These are phyloP conservation scores for Chironomus tepperi DNA, from an alignment of 1,140 invertebrate species.

Conservation along the genomic window DNA sequence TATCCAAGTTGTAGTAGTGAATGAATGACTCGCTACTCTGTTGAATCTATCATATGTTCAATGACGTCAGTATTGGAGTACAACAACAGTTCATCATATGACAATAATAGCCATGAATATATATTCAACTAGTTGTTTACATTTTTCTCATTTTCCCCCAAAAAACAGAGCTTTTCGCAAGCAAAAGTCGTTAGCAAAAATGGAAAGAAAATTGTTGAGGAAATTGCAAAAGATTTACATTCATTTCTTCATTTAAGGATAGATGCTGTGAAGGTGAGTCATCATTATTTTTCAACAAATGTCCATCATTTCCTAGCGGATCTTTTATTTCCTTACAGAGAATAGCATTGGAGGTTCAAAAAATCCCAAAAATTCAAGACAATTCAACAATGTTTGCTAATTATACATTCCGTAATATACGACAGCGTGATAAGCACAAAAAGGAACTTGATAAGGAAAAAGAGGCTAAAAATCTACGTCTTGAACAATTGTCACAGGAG, in stretches of 20 bases:
- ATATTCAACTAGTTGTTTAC: slow-evolving; percentile 12
- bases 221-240: slow-evolving; percentile 51
- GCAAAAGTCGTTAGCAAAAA: slow-evolving; percentile 44
- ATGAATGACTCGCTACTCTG: neutral
- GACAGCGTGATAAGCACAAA: neutral
- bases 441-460: neutral
- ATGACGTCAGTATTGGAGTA: neutral
- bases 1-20: neutral
- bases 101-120: neutral
- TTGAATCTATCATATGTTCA: neutral
- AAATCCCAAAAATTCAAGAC: neutral
- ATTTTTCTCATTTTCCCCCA: slow-evolving; percentile 28
- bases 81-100: neutral
- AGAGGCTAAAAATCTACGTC: neutral
- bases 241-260: slow-evolving; percentile 56
- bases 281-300: neutral
- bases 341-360: neutral
- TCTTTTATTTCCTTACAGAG: neutral
- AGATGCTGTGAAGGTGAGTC: slow-evolving; percentile 49
- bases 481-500: neutral
- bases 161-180: slow-evolving; percentile 46
- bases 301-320: neutral
- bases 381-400: neutral
- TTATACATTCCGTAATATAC: neutral
- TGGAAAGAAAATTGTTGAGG: slow-evolving; percentile 45